phyloP scores from a whole-genome alignment of 2,888 invertebrate species.

The Linnaemya vulpina region DNA sequence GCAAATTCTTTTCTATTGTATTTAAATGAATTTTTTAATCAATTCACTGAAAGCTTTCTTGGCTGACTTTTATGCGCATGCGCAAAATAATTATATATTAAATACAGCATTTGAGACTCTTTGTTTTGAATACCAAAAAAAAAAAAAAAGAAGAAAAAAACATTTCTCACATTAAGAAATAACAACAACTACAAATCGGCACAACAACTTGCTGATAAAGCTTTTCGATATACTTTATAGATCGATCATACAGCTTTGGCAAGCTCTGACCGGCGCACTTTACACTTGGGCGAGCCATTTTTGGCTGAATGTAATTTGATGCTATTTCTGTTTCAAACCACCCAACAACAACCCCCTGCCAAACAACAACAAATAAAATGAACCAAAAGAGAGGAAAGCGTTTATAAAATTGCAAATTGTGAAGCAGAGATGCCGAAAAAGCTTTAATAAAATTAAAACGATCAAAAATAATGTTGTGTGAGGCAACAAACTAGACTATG shows the following conservation, averaged over 20 bases:
- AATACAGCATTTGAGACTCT: conserved; percentile 43
- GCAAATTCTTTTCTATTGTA: conserved; percentile 20
- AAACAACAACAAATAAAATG: conserved; percentile 3
- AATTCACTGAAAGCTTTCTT: conserved; percentile 28
- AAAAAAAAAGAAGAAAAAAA: no score
- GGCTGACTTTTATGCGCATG: conserved; percentile 75
- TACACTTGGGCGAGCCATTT: conserved; percentile 78
- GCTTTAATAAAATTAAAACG: background rate
- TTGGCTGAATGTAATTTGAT: conserved; percentile 84
- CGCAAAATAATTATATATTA: conserved; percentile 75
- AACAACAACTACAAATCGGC: background rate
- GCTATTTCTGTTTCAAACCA: conserved; percentile 58
- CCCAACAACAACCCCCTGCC: conserved; percentile 27
- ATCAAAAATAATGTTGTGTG: conserved; percentile 1
- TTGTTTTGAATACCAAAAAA: conserved; percentile 12
- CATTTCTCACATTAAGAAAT: background rate
- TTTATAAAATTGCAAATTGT: background rate
- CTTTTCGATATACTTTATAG: conserved; percentile 52
- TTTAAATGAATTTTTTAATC: background rate
- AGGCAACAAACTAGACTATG: conserved; percentile 12
- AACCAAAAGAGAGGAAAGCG: background rate
- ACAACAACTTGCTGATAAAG: conserved; percentile 39
- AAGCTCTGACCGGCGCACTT: conserved; percentile 74
- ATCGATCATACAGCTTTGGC: conserved; percentile 57
- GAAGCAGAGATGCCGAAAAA: background rate